phyloP scores from a whole-genome alignment of 2,797 vertebrate species.

The Lepus townsendii region DNA sequence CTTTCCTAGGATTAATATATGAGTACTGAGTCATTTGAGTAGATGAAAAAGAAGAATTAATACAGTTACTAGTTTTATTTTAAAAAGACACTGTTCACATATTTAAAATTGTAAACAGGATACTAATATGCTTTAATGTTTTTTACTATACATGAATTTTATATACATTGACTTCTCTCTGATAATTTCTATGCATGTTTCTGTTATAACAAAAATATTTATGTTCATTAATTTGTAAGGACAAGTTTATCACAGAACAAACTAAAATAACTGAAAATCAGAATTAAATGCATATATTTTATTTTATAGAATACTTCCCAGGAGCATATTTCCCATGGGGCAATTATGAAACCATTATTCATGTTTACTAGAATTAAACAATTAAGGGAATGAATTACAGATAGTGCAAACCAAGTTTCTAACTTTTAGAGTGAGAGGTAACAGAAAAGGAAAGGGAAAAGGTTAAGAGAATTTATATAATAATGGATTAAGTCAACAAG shows the following conservation, averaged over 20 bases:
- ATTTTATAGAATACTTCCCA: neutral
- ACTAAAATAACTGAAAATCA: neutral
- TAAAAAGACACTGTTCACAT: neutral
- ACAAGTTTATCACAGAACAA: neutral
- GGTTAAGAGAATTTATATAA: neutral
- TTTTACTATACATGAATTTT: neutral
- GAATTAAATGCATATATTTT: conserved; percentile 42
- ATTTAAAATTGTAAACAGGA: neutral
- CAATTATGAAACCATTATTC: neutral
- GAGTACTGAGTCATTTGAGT: neutral
- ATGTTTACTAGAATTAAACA: neutral
- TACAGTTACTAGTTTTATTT: neutral
- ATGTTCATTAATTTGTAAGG: neutral
- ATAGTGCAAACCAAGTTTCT: neutral
- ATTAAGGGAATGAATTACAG: neutral
- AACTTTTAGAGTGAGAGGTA: neutral
- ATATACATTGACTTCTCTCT: neutral
- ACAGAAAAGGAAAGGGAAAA: neutral
- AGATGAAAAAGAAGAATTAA: neutral
- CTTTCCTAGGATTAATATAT: neutral
- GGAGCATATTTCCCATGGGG: neutral
- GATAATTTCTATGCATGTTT: neutral
- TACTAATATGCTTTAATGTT: neutral
- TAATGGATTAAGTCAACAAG: neutral
- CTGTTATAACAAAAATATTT: neutral